Evolutionary conservation across 92 coral and sea anemone species (phyloP), one percentile per base, ranked within the genome.

Genomic region (Anthopleura xanthogrammica): DNA sequence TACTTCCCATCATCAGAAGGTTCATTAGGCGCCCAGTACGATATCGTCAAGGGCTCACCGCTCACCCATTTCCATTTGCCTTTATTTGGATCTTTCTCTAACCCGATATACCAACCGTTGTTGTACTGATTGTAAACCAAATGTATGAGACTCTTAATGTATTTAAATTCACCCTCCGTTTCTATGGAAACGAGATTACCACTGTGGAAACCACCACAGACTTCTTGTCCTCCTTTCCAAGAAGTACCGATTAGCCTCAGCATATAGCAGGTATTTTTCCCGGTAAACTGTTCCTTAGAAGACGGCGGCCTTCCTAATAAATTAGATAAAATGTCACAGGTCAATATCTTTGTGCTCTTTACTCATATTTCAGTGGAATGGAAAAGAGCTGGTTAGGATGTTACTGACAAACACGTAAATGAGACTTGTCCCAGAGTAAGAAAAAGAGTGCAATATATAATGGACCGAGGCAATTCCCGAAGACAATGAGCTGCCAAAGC

Each of bases 181-280:
- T 84, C 87, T 52, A 84, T 84, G 82, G 80, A 57, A 64, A 84
- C 87, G 46, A 84, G 82, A 48, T 77, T 58, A 42, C 87, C 87
- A 42, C 57, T 54, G 46, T 60, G 39, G 65, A 11, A 52, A 5
- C 73, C 72, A 12, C 56, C 48, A 82, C 87, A 84, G 12, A 58
- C 62, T 77, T 84, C 74, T 48, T 64, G 48, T n/a, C 60, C 82
- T 64, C 58, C 82, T 20, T 42, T 60, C 87, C 87, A 84, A 5
- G 87, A 56, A 3, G 75, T 56, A 13, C 87, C 87, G 29, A 13
- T 40, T 36, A 48, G 8, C 60, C 60, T 55, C 52, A 84, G 52
- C 7, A 12, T 7, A 57, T 84, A 84, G 76, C 87, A 84, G 41
- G 87, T 74, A 9, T 60, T 29, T 13, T 23, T 68, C 74, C 74